phyloP scores from a whole-genome alignment of 2,888 invertebrate species.

The Lamellibrachia columna region DNA sequence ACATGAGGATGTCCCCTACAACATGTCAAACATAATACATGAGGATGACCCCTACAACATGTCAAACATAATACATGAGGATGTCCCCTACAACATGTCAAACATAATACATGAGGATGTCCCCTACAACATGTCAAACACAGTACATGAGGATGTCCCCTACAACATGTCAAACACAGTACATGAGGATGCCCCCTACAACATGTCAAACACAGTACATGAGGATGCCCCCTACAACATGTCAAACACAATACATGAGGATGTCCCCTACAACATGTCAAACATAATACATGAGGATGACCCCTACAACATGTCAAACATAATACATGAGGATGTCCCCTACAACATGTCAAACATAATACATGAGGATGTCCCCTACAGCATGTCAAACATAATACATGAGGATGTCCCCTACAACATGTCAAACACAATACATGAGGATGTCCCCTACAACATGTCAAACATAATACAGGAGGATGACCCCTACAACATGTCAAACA shows the following conservation, averaged over 20 bases:
- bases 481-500: slow-evolving; percentile 72
- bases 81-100: no score
- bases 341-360: slow-evolving; percentile 57
- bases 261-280: background rate
- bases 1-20: no score
- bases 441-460: background rate
- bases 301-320: slow-evolving; percentile 72
- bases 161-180: slow-evolving; percentile 57
- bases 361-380: no score
- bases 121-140: no score
- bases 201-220: background rate
- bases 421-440: background rate
- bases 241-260: background rate
- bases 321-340: slow-evolving; percentile 96
- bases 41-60: no score
- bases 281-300: slow-evolving; percentile 89
- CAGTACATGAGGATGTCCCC: slow-evolving; percentile 96
- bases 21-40: no score
- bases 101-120: no score
- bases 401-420: background rate
- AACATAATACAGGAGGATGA: slow-evolving; percentile 89
- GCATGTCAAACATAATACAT: background rate
- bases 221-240: background rate
- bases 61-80: no score
- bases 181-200: no score